Percentiles rank a stretch among this genome's conserved stretches.
These are phyloP conservation scores for Thumatha senex DNA, from an alignment of 2,888 invertebrate species.

Conservation along the genomic window DNA sequence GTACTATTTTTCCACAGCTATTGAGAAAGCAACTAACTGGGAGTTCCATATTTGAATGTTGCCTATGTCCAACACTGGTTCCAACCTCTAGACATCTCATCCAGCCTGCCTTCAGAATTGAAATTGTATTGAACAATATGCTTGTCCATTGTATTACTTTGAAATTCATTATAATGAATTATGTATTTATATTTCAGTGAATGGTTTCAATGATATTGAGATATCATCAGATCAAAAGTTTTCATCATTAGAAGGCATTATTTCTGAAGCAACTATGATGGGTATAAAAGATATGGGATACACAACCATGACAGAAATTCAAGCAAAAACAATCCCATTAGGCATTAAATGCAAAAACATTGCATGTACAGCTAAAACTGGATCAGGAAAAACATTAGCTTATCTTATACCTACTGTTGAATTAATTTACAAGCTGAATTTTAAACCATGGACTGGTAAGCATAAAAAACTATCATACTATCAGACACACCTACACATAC, in stretches of 20 bases:
- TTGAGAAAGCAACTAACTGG: too few relatives aligned
- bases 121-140: too few relatives aligned
- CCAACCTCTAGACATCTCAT: too few relatives aligned
- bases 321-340: conserved; percentile 93
- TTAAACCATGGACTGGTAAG: conserved; percentile 95
- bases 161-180: not conserved
- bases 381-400: conserved; percentile 98
- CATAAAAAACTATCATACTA: not conserved
- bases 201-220: conserved; percentile 85
- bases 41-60: too few relatives aligned
- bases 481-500: too few relatives aligned
- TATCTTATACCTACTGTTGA: conserved; percentile 98
- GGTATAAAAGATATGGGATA: conserved; percentile 96
- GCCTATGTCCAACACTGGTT: too few relatives aligned
- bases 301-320: conserved; percentile 97
- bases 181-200: conserved; percentile 73
- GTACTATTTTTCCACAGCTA: too few relatives aligned
- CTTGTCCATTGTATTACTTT: too few relatives aligned
- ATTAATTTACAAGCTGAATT: conserved; percentile 93
- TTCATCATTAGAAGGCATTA: conserved; percentile 83
- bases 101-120: too few relatives aligned
- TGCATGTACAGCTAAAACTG: conserved; percentile 97
- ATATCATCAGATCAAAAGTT: conserved; percentile 85
- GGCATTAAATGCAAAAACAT: conserved; percentile 96
- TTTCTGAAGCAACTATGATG: conserved; percentile 92